A percentile compares a stretch with the other conserved stretches of the same genome.
These are phyloP conservation scores for Rhea pennata DNA, from an alignment of 2,113 vertebrate genomes.

Conservation along the genomic window DNA sequence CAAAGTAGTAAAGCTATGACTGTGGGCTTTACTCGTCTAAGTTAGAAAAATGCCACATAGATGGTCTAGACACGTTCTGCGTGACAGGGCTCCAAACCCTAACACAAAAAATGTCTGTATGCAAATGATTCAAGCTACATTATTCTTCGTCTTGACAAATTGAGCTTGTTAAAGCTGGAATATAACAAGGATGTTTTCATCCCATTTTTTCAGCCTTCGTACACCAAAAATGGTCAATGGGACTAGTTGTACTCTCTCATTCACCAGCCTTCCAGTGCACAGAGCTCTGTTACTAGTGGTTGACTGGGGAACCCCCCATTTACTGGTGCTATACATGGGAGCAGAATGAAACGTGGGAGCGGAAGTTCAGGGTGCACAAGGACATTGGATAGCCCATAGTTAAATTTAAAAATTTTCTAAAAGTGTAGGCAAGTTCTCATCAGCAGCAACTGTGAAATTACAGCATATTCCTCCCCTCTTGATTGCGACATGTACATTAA, in stretches of 20 bases:
- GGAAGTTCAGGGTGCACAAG: not conserved
- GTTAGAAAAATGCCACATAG: not conserved
- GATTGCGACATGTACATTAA: not conserved
- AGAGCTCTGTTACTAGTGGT: fast-evolving
- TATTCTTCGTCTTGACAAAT: slow-evolving; percentile 3
- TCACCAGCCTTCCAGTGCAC: not conserved
- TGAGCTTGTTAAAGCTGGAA: slow-evolving; percentile 17
- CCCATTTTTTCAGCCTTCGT: not conserved
- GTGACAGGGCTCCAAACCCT: not conserved
- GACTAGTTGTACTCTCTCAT: not conserved
- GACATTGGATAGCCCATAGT: not conserved
- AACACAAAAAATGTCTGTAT: not conserved
- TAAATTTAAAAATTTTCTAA: not conserved
- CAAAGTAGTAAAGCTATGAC: not conserved
- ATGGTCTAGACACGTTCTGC: not conserved
- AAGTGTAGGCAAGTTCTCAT: not conserved
- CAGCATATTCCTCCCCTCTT: not conserved
- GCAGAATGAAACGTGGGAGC: not conserved
- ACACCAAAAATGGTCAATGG: fast-evolving
- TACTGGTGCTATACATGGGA: fast-evolving
- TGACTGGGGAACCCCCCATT: not conserved
- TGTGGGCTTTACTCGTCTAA: not conserved
- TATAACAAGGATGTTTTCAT: not conserved
- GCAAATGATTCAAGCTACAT: slow-evolving; percentile 1
- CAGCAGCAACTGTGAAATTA: not conserved